Base-by-base conservation (phyloP, 2,888 invertebrate species). In the Tenodera sinensis region DNA sequence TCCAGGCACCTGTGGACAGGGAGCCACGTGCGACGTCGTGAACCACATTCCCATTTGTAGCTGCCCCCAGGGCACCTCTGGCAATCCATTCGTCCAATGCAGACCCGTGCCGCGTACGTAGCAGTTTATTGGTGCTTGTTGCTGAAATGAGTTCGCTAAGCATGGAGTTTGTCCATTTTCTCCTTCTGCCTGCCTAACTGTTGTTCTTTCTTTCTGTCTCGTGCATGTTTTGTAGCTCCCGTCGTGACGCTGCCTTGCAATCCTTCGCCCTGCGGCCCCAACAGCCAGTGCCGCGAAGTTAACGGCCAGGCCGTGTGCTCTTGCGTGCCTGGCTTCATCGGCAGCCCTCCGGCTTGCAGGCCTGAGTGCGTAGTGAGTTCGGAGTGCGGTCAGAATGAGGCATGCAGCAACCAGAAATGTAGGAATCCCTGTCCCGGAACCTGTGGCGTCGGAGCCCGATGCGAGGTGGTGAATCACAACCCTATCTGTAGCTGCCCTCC, bases 31-130 rank as follows among this genome's bases (percentile, higher is more conserved):
- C 92, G 94, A 95, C 91, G 96, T 96, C 3, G 94, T 96, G 82
- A 96, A 96, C 92, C 97, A 97, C 92, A 95, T 96, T 92, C 96
- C 97, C 12, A 95, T 96, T 91, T 97, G 97, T 92, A 95, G 95
- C 83, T 97, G 97, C 92, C 95, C 96, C n/a, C 93, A 93, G 54
- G 96, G 95, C 92, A 96, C 95, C 92, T 94, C 95, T 71, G 97
- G 97, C 91, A 96, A 97, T 93, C 96, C 97, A 84, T 95, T 97
- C 93, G 94, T 96, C 90, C 94, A 95, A 90, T 97, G 97, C 92
- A 94, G 93, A 90, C 94, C 95, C 8, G 92, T 95, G 83, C 94
- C 93, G 93, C 94, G 95, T 95, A 93, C 91, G 92, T 91, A 88
- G 25, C 20, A 34, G 28, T 25, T 28, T 85, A 42, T 15, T 30